Conservation (phyloP, 2,113 vertebrate species). For the Microtus richardsoni region DNA sequence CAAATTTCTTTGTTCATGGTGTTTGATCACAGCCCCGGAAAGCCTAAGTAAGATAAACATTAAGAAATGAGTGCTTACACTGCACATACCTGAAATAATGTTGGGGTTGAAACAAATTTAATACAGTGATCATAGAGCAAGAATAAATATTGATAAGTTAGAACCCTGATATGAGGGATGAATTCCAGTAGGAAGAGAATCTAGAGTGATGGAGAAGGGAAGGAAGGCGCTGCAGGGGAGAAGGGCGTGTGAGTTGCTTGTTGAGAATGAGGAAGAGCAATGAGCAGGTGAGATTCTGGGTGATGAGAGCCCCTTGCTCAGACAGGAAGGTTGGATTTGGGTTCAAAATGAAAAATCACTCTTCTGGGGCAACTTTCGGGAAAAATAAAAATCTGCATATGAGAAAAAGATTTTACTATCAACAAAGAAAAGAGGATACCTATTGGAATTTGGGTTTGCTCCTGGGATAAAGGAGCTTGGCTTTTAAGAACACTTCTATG, state of each 20-base stretch:
- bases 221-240: background rate
- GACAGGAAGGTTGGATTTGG: background rate
- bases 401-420: slow-evolving; percentile 4
- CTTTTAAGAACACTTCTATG: background rate
- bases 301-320: background rate
- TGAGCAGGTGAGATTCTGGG: background rate
- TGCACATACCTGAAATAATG: slow-evolving; percentile 1
- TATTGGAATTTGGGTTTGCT: background rate
- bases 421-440: background rate
- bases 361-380: background rate
- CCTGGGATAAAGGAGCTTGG: background rate
- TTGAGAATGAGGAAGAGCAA: background rate
- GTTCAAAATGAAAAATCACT: background rate
- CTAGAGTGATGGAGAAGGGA: background rate
- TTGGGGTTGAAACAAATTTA: background rate
- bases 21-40: background rate
- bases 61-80: background rate
- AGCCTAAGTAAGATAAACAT: background rate
- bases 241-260: background rate
- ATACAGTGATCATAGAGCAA: background rate
- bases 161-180: background rate
- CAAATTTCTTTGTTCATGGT: background rate
- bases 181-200: background rate
- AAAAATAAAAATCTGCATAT: slow-evolving; percentile 10
- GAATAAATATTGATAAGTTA: background rate